A percentile compares a stretch with the other conserved stretches of the same genome.
Conservation (phyloP, 2,113 vertebrate species). For the Rynchops niger region DNA sequence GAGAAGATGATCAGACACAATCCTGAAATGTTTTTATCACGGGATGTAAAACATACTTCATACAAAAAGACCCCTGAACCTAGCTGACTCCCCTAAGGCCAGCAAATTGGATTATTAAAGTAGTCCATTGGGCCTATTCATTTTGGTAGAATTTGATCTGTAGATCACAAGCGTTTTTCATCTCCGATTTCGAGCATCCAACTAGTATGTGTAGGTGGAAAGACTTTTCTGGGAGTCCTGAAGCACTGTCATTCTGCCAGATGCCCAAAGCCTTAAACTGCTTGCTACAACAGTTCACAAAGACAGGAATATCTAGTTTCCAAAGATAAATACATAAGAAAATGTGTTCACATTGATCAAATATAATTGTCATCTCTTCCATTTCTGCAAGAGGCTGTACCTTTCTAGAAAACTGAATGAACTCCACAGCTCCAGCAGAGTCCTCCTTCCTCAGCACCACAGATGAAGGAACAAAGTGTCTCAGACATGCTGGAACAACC, state of each 20-base stretch:
- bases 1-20: background rate
- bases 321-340: background rate
- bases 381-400: background rate
- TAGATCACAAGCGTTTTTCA: background rate
- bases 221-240: background rate
- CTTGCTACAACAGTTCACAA: background rate
- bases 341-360: background rate
- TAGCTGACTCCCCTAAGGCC: background rate
- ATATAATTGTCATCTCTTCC: background rate
- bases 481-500: accelerated
- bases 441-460: background rate
- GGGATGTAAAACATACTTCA: background rate
- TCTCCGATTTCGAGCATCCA: background rate
- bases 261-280: background rate
- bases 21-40: background rate
- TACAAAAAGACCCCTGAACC: background rate
- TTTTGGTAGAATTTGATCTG: background rate
- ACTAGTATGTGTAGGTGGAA: background rate
- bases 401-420: accelerated
- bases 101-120: background rate
- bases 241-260: background rate
- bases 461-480: background rate
- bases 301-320: background rate
- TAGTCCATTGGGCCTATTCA: background rate
- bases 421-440: background rate